Evolutionary conservation across 2,113 vertebrate genomes (phyloP), one percentile per base, ranked within the genome.

Genomic region (Monarcha castaneiventris): DNA sequence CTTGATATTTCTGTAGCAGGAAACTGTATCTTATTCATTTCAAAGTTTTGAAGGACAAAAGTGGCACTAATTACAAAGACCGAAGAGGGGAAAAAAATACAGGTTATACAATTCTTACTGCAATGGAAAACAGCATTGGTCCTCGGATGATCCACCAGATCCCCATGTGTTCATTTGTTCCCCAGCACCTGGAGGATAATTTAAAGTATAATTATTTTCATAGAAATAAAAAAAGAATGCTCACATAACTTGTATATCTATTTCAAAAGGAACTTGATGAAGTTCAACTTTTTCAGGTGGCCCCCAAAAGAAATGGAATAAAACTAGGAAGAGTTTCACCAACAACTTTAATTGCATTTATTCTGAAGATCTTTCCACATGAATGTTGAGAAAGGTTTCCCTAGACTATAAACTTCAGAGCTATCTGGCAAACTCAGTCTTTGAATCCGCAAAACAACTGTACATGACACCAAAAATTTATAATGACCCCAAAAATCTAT

Each of bases 71-170:
- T 32, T 48, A 49, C 5, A 61, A 55, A 44, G 29, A 33, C 14
- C 9, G 61, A 76, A 9, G 11, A 88, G 6, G 23, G 6, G 3
- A 8, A 35, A 75, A 56, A 48, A 44, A 11, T 41, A 51, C 20
- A 87, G 52, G 63, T 26, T 25, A 44, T 80, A 22, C 21, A 48
- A 84, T 96, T 96, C 99, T 98, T 97, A 99, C 99, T 61, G 97
- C 85, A 64, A 99, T 97, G 52, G 98, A 98, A 58, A 99, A 95
- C n/a, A 98, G 88, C 66, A 99, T 98, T 3, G 99, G 99, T 78
- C 99, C 99, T 89, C 98, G 97, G 74, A 99, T 99, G 85, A 99
- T 99, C 99, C 99, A 99, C 99, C 99, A 99, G 96, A 99, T 98
- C 90, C 96, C 97, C 94, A 96, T 98, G 88, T 98, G 99, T 21